A percentile compares a stretch with the other conserved stretches of the same genome.
phyloP scores from a whole-genome alignment of 2,888 invertebrate species.

The Bembecia ichneumoniformis region DNA sequence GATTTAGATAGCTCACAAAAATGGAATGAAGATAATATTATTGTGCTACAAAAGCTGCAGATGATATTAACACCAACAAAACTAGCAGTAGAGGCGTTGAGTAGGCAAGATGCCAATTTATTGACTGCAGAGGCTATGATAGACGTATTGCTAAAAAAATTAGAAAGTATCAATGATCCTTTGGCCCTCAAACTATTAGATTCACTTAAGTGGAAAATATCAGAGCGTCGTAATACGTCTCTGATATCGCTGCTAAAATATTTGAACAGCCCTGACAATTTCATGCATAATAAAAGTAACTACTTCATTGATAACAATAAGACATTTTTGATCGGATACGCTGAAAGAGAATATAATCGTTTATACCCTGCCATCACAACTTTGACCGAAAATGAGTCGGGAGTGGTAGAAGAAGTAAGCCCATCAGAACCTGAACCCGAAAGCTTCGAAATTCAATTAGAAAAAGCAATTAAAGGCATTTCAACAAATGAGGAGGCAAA shows the following conservation, averaged over 20 bases:
- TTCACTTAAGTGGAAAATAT: constrained; percentile 11
- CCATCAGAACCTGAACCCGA: too few relatives aligned
- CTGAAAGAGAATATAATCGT: constrained; percentile 5
- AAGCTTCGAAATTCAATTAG: too few relatives aligned
- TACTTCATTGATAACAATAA: constrained; percentile 9
- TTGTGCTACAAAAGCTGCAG: constrained; percentile 7
- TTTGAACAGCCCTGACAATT: constrained; percentile 11
- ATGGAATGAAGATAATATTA: constrained; percentile 10
- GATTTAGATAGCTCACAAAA: constrained; percentile 6
- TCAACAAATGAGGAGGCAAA: too few relatives aligned
- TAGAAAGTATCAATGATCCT: constrained; percentile 7
- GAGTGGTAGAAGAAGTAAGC: too few relatives aligned
- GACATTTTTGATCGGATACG: constrained; percentile 9
- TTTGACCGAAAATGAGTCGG: too few relatives aligned
- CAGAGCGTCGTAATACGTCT: constrained; percentile 9
- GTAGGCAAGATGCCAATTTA: constrained; percentile 10
- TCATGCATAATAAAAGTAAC: constrained; percentile 10
- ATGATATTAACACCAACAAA: constrained; percentile 8
- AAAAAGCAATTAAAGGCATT: too few relatives aligned
- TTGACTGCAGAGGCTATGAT: constrained; percentile 8
- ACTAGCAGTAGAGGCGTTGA: constrained; percentile 11
- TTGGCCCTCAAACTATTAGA: constrained; percentile 11
- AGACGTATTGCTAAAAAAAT: constrained; percentile 5
- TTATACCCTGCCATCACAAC: constrained; percentile 5
- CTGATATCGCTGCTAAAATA: constrained; percentile 12